Conservation (phyloP, 2,797 vertebrate species). For the Steatocranus sp. region DNA sequence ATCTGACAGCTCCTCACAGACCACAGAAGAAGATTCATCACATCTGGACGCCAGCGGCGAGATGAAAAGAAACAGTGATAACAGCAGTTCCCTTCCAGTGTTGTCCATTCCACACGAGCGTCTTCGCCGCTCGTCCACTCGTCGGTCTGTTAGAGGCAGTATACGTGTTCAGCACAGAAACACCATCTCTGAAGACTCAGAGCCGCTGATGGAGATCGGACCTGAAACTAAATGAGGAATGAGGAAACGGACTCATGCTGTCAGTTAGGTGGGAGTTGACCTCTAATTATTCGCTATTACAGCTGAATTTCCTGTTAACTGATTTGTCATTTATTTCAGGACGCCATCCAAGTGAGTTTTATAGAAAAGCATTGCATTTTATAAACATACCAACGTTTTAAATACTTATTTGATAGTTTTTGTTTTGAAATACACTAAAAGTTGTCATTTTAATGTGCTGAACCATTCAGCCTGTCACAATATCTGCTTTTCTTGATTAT, state of each 20-base stretch:
- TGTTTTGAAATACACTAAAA: not conserved
- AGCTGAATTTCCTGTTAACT: not conserved
- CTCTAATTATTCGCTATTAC: not conserved
- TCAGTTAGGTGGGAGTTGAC: rapidly evolving
- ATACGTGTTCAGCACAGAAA: not conserved
- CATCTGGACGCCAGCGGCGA: rapidly evolving
- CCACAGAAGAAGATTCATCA: not conserved
- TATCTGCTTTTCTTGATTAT: not conserved
- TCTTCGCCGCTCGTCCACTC: not conserved
- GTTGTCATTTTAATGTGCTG: not conserved
- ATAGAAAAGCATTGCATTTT: not conserved
- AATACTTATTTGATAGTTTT: not conserved
- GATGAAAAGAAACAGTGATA: not conserved
- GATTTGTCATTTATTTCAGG: not conserved
- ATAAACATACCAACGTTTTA: not conserved
- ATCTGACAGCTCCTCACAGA: not conserved
- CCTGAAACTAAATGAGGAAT: not conserved
- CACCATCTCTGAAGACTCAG: not conserved
- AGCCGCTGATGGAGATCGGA: not conserved
- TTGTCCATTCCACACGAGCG: rapidly evolving
- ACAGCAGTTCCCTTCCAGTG: not conserved
- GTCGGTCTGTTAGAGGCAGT: not conserved
- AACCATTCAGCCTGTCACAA: not conserved
- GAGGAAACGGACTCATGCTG: too few species aligned
- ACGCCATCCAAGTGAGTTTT: not conserved